Percentiles rank a stretch among this genome's conserved stretches.
phyloP scores from a whole-genome alignment of 2,888 invertebrate species.

The Sericinus montela region DNA sequence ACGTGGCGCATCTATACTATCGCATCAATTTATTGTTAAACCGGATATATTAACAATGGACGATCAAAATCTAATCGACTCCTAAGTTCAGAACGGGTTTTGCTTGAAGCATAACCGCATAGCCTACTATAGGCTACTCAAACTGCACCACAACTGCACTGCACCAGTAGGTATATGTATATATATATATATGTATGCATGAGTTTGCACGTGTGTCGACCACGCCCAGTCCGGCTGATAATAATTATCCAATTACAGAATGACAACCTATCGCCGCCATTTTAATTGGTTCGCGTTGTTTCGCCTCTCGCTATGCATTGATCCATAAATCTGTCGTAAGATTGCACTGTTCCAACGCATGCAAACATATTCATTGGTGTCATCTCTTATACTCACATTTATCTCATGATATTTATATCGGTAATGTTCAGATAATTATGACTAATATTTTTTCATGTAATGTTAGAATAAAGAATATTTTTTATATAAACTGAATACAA shows the following conservation, averaged over 20 bases:
- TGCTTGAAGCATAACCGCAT: not conserved
- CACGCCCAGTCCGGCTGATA: conserved; percentile 62
- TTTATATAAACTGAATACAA: too few species aligned
- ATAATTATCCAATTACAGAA: conserved; percentile 76
- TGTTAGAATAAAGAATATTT: too few species aligned
- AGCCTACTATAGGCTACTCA: not conserved
- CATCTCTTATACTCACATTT: not conserved
- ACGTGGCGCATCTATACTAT: not conserved
- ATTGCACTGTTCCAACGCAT: conserved; percentile 5
- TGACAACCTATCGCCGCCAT: conserved; percentile 69
- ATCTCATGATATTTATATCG: conserved; percentile 3
- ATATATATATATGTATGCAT: conserved; percentile 18
- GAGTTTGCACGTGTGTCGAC: conserved; percentile 41
- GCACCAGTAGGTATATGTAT: conserved; percentile 19
- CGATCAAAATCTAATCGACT: conserved; percentile 3
- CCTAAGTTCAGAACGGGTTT: conserved; percentile 9
- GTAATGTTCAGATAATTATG: not conserved
- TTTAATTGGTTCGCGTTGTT: conserved; percentile 63
- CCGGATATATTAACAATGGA: not conserved
- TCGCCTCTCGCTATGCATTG: conserved; percentile 45
- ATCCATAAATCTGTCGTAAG: conserved; percentile 40
- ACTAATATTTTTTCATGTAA: too few species aligned
- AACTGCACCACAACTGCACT: conserved; percentile 9
- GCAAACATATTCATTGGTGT: conserved; percentile 12
- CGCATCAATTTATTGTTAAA: not conserved